phyloP scores from a whole-genome alignment of 1,140 invertebrate genomes.

The Drusus annulatus region DNA sequence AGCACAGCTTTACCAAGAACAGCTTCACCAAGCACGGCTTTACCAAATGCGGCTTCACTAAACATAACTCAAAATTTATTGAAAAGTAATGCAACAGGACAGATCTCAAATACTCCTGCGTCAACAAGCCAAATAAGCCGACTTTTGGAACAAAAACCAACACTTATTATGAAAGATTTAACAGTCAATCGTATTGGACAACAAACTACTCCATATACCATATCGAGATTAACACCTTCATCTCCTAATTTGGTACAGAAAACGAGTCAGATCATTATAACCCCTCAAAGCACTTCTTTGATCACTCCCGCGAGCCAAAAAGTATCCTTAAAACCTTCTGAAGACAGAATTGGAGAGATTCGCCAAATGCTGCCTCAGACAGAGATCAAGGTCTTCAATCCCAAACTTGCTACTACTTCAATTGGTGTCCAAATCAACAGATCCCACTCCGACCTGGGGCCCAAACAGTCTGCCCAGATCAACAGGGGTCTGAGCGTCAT shows the following conservation, averaged over 20 bases:
- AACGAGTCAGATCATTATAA: no score
- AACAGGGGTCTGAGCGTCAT: background rate
- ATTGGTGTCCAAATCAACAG: background rate
- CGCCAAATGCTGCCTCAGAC: conserved; percentile 6
- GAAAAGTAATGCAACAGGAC: no score
- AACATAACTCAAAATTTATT: no score
- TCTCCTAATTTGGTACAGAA: no score
- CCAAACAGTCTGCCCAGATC: background rate
- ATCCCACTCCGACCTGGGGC: background rate
- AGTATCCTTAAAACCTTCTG: background rate
- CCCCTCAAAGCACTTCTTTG: no score
- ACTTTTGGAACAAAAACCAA: conserved; percentile 4
- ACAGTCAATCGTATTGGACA: no score
- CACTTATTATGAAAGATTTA: no score
- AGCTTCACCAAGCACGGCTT: background rate
- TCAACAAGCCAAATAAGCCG: background rate
- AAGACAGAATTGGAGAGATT: conserved; percentile 19
- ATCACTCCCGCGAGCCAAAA: no score
- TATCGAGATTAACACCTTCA: no score
- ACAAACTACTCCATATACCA: no score
- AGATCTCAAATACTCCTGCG: no score
- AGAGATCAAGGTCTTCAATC: background rate
- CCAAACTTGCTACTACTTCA: background rate
- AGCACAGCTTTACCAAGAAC: background rate
- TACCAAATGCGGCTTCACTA: background rate